Percentiles rank a stretch among this genome's conserved stretches.
phyloP scores from a whole-genome alignment of 2,888 invertebrate genomes.

The Philopedon plagiatum region DNA sequence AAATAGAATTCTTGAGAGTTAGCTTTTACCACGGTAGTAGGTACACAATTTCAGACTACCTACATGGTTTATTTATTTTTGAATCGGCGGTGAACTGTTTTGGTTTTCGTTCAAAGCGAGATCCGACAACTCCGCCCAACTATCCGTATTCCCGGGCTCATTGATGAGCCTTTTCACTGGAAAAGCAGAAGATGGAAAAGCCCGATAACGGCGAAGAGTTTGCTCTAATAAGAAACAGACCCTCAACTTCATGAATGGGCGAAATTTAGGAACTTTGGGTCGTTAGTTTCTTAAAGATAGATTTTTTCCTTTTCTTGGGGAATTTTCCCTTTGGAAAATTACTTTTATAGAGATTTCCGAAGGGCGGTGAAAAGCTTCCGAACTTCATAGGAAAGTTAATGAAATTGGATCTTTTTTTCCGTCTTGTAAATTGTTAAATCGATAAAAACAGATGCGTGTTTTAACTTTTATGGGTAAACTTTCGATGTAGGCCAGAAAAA shows the following conservation, averaged over 20 bases:
- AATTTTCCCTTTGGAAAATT: slow-evolving; percentile 37
- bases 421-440: too few relatives aligned
- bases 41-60: too few relatives aligned
- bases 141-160: slow-evolving; percentile 22
- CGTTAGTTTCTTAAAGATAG: slow-evolving; percentile 37
- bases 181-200: slow-evolving; percentile 28
- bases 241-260: slow-evolving; percentile 35
- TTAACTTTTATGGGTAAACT: too few relatives aligned
- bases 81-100: too few relatives aligned
- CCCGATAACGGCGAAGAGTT: slow-evolving; percentile 19
- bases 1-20: too few relatives aligned
- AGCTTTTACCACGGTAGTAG: too few relatives aligned
- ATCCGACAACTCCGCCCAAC: slow-evolving; percentile 18
- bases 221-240: slow-evolving; percentile 38
- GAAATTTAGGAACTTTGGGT: slow-evolving; percentile 38
- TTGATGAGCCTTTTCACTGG: slow-evolving; percentile 35
- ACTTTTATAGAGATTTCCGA: slow-evolving; percentile 18
- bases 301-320: slow-evolving; percentile 33
- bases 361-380: background rate
- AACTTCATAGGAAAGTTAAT: background rate
- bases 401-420: background rate
- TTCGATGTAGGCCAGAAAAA: too few relatives aligned
- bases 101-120: background rate
- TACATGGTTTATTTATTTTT: too few relatives aligned
- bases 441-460: too few relatives aligned